These are phyloP conservation scores for Scomber japonicus DNA, from an alignment of 2,113 vertebrate genomes.

Conservation along the genomic window DNA sequence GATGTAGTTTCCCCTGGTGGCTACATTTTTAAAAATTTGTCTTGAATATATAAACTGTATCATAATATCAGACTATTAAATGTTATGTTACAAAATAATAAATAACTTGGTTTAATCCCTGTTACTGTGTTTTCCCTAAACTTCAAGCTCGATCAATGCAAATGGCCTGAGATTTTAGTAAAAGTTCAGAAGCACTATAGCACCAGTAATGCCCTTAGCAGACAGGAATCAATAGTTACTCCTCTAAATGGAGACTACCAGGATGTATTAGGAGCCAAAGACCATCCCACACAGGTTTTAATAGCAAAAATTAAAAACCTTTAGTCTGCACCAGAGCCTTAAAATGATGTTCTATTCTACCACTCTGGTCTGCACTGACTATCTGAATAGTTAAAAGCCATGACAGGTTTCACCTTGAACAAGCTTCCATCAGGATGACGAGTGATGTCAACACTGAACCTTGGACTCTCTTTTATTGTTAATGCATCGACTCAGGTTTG, in stretches of 20 bases:
- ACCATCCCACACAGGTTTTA: background rate
- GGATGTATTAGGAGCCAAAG: background rate
- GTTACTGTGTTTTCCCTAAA: background rate
- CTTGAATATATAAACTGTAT: background rate
- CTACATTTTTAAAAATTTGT: too few species aligned
- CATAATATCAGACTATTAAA: background rate
- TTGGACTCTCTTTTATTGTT: conserved; percentile 28
- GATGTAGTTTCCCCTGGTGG: too few species aligned
- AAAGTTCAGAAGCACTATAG: background rate
- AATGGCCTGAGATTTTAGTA: conserved; percentile 7
- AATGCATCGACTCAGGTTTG: conserved; percentile 37
- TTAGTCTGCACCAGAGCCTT: background rate
- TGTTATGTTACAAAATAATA: background rate
- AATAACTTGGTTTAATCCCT: background rate
- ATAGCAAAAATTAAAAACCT: conserved; percentile 17
- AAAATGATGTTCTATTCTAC: too few species aligned
- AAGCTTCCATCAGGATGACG: conserved; percentile 5
- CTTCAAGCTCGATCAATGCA: conserved; percentile 2
- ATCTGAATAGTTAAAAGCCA: conserved; percentile 16
- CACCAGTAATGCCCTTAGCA: conserved; percentile 12
- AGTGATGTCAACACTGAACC: conserved; percentile 7
- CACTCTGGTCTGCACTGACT: conserved; percentile 2
- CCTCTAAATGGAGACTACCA: background rate
- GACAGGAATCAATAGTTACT: conserved; percentile 27
- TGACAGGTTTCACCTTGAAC: conserved; percentile 35